Conservation (phyloP, 2,113 vertebrate species). For the Mus pahari region DNA sequence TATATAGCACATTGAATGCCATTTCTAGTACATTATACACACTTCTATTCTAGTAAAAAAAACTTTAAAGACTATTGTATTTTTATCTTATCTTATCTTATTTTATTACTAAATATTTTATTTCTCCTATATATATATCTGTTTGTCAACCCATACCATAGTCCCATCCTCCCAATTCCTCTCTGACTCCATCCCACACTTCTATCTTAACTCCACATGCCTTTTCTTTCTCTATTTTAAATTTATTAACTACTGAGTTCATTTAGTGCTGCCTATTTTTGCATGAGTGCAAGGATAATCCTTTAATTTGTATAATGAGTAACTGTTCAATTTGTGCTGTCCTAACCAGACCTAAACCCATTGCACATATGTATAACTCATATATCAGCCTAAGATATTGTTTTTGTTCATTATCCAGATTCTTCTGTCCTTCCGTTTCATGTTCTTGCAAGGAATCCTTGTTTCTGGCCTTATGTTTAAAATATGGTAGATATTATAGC, state of each 20-base stretch:
- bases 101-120: neutral
- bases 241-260: neutral
- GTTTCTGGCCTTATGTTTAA: neutral
- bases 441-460: neutral
- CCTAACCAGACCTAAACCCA: neutral
- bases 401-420: neutral
- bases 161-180: neutral
- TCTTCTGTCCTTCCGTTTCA: neutral
- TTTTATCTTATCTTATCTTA: neutral
- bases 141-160: neutral
- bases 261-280: neutral
- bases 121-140: neutral
- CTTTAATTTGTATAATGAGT: neutral
- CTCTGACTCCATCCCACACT: neutral
- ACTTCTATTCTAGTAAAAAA: neutral
- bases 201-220: too few species aligned
- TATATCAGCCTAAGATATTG: accelerated
- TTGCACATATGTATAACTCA: neutral
- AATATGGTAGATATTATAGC: neutral
- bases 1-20: neutral
- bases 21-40: neutral
- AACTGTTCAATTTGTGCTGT: neutral
- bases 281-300: neutral
- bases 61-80: neutral
- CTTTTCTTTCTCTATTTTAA: neutral